Percentiles rank a stretch among this genome's conserved stretches.
phyloP scores from a whole-genome alignment of 2,888 invertebrate species.

The Strigamia transsilvanica region DNA sequence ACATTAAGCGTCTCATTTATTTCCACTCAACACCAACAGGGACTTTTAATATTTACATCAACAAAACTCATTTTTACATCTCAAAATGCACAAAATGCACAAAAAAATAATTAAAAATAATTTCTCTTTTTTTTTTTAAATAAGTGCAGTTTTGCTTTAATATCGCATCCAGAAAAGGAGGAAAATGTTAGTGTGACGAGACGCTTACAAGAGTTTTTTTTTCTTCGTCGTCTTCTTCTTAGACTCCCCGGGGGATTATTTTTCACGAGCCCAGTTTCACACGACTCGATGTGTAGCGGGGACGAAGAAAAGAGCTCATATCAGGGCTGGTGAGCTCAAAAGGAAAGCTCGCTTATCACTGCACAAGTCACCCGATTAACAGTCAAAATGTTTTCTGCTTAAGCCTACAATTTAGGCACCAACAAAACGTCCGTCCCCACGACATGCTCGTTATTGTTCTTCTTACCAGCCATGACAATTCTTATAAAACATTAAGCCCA shows the following conservation, averaged over 20 bases:
- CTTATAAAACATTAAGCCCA: no score
- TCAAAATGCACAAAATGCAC: not conserved
- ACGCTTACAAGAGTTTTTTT: not conserved
- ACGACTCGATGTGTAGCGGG: not conserved
- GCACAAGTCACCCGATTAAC: conserved; percentile 15
- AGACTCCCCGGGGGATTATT: conserved; percentile 15
- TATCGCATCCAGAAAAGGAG: not conserved
- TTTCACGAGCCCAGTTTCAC: conserved; percentile 15
- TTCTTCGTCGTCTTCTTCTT: not conserved
- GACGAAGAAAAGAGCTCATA: conserved; percentile 20
- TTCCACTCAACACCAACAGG: not conserved
- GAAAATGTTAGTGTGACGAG: conserved; percentile 10
- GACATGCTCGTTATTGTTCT: not conserved
- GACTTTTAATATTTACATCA: not conserved
- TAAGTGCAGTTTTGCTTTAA: not conserved
- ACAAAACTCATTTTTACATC: not conserved
- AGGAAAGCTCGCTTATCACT: conserved; percentile 20
- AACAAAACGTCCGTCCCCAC: not conserved
- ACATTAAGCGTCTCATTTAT: not conserved
- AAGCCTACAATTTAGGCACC: not conserved
- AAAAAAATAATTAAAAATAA: not conserved
- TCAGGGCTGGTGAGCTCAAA: conserved; percentile 4
- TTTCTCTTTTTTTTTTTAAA: not conserved
- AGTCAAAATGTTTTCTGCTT: conserved; percentile 2
- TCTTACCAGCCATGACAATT: no score